These are phyloP conservation scores for Hyles vespertilio DNA, from an alignment of 1,140 invertebrate species.

Conservation along the genomic window DNA sequence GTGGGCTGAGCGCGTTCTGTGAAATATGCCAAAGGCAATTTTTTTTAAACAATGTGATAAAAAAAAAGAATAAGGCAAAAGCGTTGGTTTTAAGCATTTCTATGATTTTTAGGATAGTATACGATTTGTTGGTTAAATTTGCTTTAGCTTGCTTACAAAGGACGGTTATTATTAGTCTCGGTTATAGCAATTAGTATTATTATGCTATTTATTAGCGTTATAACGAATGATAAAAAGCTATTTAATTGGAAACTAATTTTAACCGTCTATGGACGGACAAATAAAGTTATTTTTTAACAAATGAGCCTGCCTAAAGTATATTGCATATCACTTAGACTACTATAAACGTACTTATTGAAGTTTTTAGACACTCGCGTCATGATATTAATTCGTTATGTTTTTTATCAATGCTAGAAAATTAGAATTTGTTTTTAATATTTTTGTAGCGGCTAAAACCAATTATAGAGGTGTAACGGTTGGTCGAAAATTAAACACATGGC, in stretches of 20 bases:
- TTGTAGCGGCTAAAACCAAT: conserved; percentile 18
- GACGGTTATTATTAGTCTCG: no score
- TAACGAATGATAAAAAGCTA: no score
- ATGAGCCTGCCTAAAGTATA: conserved; percentile 63
- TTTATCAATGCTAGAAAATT: conserved; percentile 39
- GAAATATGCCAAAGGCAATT: conserved; percentile 56
- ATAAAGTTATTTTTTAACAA: conserved; percentile 25
- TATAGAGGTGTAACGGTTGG: conserved; percentile 21
- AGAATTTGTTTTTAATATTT: conserved; percentile 24
- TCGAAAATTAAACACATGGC: no score
- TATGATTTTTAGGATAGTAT: conserved; percentile 24
- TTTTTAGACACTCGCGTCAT: conserved; percentile 21
- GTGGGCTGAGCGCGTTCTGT: conserved; percentile 28
- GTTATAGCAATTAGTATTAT: no score
- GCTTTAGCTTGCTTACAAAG: conserved; percentile 29
- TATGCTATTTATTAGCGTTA: no score
- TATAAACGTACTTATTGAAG: conserved; percentile 29
- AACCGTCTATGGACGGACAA: not conserved
- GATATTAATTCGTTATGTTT: conserved; percentile 23
- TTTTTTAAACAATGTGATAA: conserved; percentile 60
- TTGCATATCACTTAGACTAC: conserved; percentile 66
- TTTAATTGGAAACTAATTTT: no score
- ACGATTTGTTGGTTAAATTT: conserved; percentile 12
- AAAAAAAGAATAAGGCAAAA: conserved; percentile 35
- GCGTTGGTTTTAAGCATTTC: conserved; percentile 38